These are phyloP conservation scores for Dexiosoma caninum DNA, from an alignment of 2,888 invertebrate species.

Conservation along the genomic window DNA sequence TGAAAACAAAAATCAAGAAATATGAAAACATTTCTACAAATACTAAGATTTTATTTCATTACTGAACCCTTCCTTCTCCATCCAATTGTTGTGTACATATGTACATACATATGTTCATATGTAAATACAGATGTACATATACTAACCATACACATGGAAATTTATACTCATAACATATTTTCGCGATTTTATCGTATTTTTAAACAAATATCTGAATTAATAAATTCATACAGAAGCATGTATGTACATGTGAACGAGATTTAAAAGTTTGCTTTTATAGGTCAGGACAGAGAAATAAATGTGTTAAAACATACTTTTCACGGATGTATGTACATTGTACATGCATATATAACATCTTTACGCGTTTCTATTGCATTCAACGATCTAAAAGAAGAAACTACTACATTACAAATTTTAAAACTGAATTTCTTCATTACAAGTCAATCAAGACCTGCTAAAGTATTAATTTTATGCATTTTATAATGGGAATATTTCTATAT, in stretches of 20 bases:
- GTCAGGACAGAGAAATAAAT: background rate
- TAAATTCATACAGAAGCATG: background rate
- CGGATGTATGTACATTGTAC: too few species aligned
- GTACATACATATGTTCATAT: too few species aligned
- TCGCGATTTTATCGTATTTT: slow-evolving; percentile 11
- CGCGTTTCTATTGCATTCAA: too few species aligned
- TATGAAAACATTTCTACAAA: slow-evolving; percentile 16
- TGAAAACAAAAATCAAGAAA: background rate
- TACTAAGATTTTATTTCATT: slow-evolving; percentile 1
- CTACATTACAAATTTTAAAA: background rate
- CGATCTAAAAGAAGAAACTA: too few species aligned
- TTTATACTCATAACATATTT: background rate
- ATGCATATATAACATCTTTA: too few species aligned
- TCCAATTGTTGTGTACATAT: background rate
- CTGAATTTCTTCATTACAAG: too few species aligned
- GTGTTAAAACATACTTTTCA: background rate
- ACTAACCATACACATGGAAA: too few species aligned
- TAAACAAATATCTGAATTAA: background rate
- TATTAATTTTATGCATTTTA: too few species aligned
- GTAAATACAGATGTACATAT: too few species aligned
- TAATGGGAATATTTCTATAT: too few species aligned
- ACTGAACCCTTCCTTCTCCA: background rate
- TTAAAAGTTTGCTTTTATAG: slow-evolving; percentile 7
- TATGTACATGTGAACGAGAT: background rate
- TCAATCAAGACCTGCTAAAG: too few species aligned